Conservation (phyloP, 2,888 invertebrate genomes). For the Arrhopalites spinosus region DNA sequence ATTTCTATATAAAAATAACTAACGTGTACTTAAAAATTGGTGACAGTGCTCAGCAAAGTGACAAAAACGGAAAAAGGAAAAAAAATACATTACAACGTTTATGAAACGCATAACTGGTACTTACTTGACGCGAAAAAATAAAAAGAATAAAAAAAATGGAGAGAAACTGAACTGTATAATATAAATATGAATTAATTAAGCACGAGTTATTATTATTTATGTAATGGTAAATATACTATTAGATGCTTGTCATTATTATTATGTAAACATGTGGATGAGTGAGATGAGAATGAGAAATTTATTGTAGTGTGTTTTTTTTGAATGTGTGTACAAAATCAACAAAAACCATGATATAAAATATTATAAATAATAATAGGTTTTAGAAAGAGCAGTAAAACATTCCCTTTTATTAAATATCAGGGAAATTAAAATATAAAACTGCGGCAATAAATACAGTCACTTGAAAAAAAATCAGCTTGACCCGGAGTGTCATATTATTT, state of each 20-base stretch:
- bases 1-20: background rate
- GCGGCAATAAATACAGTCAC: conserved; percentile 29
- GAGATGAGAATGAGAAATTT: background rate
- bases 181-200: background rate
- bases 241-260: conserved; percentile 17
- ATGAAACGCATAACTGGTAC: background rate
- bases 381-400: conserved; percentile 22
- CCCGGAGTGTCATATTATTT: too few relatives aligned
- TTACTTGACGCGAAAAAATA: background rate
- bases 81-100: background rate
- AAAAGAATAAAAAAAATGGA: background rate
- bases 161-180: conserved; percentile 5
- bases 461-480: background rate
- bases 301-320: conserved; percentile 13
- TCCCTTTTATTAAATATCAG: conserved; percentile 31
- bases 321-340: conserved; percentile 6
- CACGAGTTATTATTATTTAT: background rate
- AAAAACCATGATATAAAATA: conserved; percentile 12
- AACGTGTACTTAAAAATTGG: background rate
- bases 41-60: background rate
- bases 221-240: too few relatives aligned
- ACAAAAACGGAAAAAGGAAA: too few relatives aligned
- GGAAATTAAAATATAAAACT: conserved; percentile 35
- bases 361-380: conserved; percentile 14
- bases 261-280: background rate